Conservation (phyloP, 2,113 vertebrate genomes). For the Neoarius graeffei region DNA sequence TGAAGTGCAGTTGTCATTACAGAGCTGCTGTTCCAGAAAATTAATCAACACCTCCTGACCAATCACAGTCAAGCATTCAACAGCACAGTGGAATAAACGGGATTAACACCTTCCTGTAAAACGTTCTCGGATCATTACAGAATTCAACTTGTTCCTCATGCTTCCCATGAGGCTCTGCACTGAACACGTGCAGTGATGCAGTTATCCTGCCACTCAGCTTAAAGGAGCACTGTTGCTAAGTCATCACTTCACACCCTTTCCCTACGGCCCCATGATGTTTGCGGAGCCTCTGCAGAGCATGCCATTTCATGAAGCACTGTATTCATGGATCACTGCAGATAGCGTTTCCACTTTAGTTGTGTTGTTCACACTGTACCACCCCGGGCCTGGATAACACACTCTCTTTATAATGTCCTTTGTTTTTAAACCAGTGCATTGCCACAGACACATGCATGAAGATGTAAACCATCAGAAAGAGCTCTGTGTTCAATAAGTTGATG, state of each 20-base stretch:
- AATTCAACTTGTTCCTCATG: neutral
- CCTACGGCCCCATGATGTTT: constrained; percentile 24
- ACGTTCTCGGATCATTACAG: neutral
- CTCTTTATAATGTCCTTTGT: neutral
- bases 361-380: constrained; percentile 27
- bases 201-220: neutral
- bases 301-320: neutral
- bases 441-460: neutral
- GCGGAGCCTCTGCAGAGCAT: constrained; percentile 29
- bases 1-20: neutral
- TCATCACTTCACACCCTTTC: constrained; percentile 11
- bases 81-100: neutral
- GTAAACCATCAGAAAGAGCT: neutral
- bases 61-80: neutral
- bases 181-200: neutral
- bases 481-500: neutral
- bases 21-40: neutral
- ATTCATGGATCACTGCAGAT: constrained; percentile 17
- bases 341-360: constrained; percentile 13
- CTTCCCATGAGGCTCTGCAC: neutral
- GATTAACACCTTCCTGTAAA: neutral
- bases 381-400: neutral
- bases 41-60: neutral
- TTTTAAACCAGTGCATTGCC: neutral
- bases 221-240: constrained; percentile 14